These are phyloP conservation scores for Dascyllus trimaculatus DNA, from an alignment of 2,113 vertebrate genomes.

Conservation along the genomic window DNA sequence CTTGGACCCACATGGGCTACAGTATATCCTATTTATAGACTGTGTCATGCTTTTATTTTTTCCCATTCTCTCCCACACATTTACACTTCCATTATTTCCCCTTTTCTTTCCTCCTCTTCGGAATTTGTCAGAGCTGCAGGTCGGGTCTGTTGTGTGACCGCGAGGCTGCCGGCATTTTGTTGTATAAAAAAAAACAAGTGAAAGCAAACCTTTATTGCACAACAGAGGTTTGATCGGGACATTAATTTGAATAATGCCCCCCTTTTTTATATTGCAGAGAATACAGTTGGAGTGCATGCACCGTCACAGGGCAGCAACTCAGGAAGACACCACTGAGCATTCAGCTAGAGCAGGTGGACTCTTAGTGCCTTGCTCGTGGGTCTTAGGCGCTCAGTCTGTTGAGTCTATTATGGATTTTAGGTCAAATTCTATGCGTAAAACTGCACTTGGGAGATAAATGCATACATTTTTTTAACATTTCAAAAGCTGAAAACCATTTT, in stretches of 20 bases:
- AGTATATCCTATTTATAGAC: slow-evolving; percentile 78
- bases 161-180: slow-evolving; percentile 32
- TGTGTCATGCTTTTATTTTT: slow-evolving; percentile 62
- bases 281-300: not conserved
- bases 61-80: slow-evolving; percentile 56
- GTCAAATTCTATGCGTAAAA: not conserved
- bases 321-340: not conserved
- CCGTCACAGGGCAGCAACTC: not conserved
- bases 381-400: not conserved
- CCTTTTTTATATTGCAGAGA: slow-evolving; percentile 8
- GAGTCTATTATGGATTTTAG: no score
- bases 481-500: no score
- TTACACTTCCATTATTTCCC: slow-evolving; percentile 55
- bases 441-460: no score
- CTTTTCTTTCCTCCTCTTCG: slow-evolving; percentile 42
- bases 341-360: slow-evolving; percentile 2
- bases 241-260: slow-evolving; percentile 21
- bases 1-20: slow-evolving; percentile 63
- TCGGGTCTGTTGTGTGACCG: slow-evolving; percentile 33
- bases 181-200: slow-evolving; percentile 17
- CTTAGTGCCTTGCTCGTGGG: slow-evolving; percentile 7
- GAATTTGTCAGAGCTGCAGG: slow-evolving; percentile 36
- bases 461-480: no score
- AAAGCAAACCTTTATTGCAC: slow-evolving; percentile 33
- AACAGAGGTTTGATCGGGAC: slow-evolving; percentile 35